A percentile compares a stretch with the other conserved stretches of the same genome.
These are phyloP conservation scores for Pagrus major DNA, from an alignment of 2,113 vertebrate species.

Conservation along the genomic window DNA sequence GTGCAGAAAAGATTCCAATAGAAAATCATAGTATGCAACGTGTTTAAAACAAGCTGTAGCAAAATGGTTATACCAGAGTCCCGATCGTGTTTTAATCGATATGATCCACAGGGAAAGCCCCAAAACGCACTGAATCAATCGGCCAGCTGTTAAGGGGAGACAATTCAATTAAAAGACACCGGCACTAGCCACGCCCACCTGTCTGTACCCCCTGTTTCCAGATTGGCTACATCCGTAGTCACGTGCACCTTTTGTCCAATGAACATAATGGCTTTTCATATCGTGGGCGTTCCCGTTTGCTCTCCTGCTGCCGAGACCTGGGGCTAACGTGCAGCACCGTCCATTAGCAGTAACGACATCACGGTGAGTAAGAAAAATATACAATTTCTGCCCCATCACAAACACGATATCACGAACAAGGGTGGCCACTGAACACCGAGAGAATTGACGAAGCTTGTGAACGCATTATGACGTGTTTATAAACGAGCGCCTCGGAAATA, in stretches of 20 bases:
- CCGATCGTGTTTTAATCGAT: not conserved
- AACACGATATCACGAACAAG: fast-evolving
- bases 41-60: no score
- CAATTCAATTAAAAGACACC: not conserved
- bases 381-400: not conserved
- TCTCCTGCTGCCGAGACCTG: conserved; percentile 10
- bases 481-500: fast-evolving
- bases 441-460: fast-evolving
- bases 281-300: conserved; percentile 47
- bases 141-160: not conserved
- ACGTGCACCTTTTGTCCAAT: conserved; percentile 40
- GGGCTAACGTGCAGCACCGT: conserved; percentile 27
- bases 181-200: not conserved
- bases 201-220: fast-evolving
- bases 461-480: fast-evolving
- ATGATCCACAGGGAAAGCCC: not conserved
- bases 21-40: no score
- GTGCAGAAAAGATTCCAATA: no score
- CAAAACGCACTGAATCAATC: not conserved
- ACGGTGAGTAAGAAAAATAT: conserved; percentile 24
- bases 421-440: fast-evolving
- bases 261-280: not conserved
- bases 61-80: not conserved
- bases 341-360: not conserved
- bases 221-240: conserved; percentile 24